Conservation (phyloP, 2,797 vertebrate genomes). For the Schizothorax lantsangensis region DNA sequence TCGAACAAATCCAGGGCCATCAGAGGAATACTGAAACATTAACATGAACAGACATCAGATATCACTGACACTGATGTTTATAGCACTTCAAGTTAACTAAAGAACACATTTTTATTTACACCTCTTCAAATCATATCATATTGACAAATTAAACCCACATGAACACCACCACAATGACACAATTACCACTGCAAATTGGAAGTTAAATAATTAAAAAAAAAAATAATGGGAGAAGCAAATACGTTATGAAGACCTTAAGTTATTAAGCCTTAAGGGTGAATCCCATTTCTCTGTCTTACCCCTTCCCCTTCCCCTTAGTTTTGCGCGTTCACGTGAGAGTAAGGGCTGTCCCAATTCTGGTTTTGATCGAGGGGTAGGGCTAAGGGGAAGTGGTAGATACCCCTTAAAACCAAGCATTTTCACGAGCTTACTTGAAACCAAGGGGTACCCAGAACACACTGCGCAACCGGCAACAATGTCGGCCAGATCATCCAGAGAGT, state of each 20-base stretch:
- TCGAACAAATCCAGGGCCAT: constrained; percentile 95
- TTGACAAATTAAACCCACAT: background rate
- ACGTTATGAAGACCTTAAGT: background rate
- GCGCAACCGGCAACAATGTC: too few relatives aligned
- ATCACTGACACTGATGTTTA: background rate
- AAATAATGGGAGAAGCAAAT: background rate
- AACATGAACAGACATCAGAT: background rate
- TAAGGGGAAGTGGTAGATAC: too few relatives aligned
- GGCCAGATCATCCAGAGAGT: too few relatives aligned
- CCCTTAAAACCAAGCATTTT: too few relatives aligned
- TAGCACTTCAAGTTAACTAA: background rate
- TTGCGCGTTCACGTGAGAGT: too few relatives aligned
- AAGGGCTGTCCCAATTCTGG: too few relatives aligned
- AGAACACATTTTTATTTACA: fast-evolving
- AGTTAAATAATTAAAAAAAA: background rate
- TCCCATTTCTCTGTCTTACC: too few relatives aligned
- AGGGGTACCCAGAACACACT: too few relatives aligned
- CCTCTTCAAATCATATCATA: background rate
- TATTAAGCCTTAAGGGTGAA: background rate
- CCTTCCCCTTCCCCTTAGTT: too few relatives aligned
- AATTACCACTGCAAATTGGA: background rate
- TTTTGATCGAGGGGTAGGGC: too few relatives aligned
- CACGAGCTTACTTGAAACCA: too few relatives aligned
- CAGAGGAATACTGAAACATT: constrained; percentile 84
- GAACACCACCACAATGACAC: background rate